Base-by-base conservation (phyloP, 2,888 invertebrate genomes). In the Drosophila tanythrix region DNA sequence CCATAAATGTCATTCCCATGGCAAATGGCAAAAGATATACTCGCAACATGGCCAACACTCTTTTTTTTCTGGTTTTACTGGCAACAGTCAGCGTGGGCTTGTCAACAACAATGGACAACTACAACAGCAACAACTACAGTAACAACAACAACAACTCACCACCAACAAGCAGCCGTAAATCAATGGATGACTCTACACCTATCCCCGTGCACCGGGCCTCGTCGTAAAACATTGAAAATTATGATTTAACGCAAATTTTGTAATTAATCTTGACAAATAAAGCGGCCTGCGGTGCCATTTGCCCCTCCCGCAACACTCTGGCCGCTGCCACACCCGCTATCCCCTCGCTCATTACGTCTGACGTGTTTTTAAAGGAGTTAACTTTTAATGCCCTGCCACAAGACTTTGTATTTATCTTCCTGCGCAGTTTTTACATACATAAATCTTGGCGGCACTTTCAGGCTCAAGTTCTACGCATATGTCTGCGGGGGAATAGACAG, bases 221-320 rank as follows among this genome's bases (percentile, higher is more conserved):
- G 67, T 77, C 77, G 70, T 86, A 78, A 84, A 75, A 79, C 79
- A 76, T 74, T 77, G 70, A 83, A 82, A 88, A 88, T 88, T 78
- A 86, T 87, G 88, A 86, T 88, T 87, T 86, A 86, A 82, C 82
- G 88, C 88, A 86, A 88, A 88, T 86, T 86, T 83, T 81, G 82
- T 87, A 87, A 87, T 87, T 87, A 87, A 87, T 87, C 88, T 88
- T 88, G 87, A 88, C 87, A 87, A 88, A 88, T 87, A 86, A 86
- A 88, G 82, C 77, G 75, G 65, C 50, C 65, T 61, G 75, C 67
- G 58, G 65, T 58, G 53, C 46, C 38, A 25, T 40, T 38, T 38
- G 33, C 31, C 38, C 50, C 61, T 35, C 18, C 33, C 52, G 46
- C 52, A 50, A 56, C 65, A 63, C 65, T 35, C 57, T 25, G 27